phyloP scores from a whole-genome alignment of 92 coral and sea anemone genomes.

The Heteractis magnifica region DNA sequence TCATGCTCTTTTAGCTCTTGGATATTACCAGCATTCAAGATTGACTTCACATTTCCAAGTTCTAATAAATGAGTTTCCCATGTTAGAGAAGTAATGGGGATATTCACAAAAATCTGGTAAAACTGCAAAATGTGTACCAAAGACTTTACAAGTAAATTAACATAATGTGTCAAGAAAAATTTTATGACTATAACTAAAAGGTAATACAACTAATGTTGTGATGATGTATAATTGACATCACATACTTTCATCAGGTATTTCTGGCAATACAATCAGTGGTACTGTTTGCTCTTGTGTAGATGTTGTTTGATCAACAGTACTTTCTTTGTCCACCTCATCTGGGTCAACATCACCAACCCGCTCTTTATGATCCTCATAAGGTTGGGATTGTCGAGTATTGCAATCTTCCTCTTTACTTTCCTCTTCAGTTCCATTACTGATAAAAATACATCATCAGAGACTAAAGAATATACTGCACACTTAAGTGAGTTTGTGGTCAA shows the following conservation, averaged over 20 bases:
- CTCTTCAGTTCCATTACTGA: neutral
- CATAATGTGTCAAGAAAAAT: neutral
- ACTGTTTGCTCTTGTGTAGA: neutral
- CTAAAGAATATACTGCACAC: no score
- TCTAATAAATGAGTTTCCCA: neutral
- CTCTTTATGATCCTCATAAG: constrained; percentile 19
- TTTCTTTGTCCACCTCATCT: neutral
- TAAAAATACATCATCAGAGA: neutral
- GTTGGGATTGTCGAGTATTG: neutral
- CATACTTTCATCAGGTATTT: constrained; percentile 29
- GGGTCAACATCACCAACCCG: constrained; percentile 8
- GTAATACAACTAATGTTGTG: neutral
- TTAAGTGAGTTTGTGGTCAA: no score
- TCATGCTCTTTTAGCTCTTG: constrained; percentile 25
- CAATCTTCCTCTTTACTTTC: neutral
- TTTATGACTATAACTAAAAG: neutral
- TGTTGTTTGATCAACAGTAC: neutral
- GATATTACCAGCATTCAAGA: constrained; percentile 39
- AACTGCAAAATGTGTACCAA: neutral
- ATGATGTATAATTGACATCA: neutral
- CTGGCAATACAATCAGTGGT: constrained; percentile 7
- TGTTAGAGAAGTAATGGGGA: no score
- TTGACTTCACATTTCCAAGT: constrained; percentile 20
- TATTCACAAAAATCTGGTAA: neutral
- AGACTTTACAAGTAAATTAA: no score